These are phyloP conservation scores for Empidonax alnorum DNA, from an alignment of 2,113 vertebrate species.

Conservation along the genomic window DNA sequence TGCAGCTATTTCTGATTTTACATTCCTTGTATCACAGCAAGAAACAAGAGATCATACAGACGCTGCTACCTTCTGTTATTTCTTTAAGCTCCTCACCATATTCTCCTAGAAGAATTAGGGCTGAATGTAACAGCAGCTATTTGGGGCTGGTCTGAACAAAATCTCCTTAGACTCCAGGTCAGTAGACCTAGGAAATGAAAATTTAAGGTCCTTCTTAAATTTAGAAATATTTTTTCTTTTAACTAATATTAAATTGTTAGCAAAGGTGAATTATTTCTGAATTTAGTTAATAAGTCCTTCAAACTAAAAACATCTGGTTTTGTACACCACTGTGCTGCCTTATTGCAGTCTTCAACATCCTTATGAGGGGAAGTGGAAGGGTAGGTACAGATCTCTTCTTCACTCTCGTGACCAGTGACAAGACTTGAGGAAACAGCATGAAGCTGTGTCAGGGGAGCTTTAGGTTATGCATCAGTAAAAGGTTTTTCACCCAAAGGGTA, in stretches of 20 bases:
- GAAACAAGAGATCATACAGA: neutral
- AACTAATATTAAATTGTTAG: neutral
- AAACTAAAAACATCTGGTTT: neutral
- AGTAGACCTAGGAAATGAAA: neutral
- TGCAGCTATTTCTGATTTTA: neutral
- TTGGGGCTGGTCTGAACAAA: neutral
- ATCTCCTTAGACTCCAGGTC: neutral
- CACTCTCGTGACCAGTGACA: neutral
- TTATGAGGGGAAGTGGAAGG: neutral
- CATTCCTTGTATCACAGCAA: neutral
- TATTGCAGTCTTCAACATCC: neutral
- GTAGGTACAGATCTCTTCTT: neutral
- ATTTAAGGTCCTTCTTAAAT: neutral
- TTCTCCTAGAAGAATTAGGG: neutral
- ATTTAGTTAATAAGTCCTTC: neutral
- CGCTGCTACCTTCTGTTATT: neutral
- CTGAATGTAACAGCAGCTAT: neutral
- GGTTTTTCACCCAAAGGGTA: neutral
- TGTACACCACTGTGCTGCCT: neutral
- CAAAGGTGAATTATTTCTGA: neutral
- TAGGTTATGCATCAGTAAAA: neutral
- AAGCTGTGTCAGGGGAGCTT: neutral
- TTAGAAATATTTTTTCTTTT: neutral
- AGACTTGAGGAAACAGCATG: neutral
- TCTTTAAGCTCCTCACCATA: neutral